Evolutionary conservation across 2,113 vertebrate genomes (phyloP).

Genomic region (Burhinus oedicnemus): DNA sequence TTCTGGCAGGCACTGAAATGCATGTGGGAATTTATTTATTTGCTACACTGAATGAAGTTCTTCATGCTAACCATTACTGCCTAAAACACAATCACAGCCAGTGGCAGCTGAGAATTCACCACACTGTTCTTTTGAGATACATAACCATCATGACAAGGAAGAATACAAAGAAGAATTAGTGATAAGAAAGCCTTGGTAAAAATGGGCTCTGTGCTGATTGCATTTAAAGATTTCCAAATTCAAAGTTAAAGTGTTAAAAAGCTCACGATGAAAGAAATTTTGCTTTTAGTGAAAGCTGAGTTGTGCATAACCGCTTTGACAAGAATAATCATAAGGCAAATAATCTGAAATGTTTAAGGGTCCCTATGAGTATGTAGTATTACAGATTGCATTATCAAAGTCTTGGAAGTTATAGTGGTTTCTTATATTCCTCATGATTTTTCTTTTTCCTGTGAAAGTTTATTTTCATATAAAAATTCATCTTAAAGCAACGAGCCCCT

Average conservation of each 20-base stretch:
- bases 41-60: background rate
- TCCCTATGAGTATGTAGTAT: background rate
- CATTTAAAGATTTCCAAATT: background rate
- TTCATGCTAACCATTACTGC: background rate
- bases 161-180: background rate
- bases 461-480: background rate
- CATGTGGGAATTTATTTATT: slow-evolving; percentile 41
- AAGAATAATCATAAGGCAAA: background rate
- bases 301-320: background rate
- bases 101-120: background rate
- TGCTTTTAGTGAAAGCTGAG: background rate
- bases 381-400: background rate
- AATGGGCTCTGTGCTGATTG: background rate
- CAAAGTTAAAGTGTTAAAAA: background rate
- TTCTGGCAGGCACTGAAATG: background rate
- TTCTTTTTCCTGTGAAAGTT: background rate
- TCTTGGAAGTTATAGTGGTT: background rate
- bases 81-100: background rate
- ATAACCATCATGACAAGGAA: background rate
- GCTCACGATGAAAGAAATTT: background rate
- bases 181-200: background rate
- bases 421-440: background rate
- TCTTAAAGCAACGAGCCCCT: background rate
- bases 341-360: background rate
- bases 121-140: background rate